A percentile compares a stretch with the other conserved stretches of the same genome.
Evolutionary conservation across 2,113 vertebrate species (phyloP).

Genomic region (Mesoclemmys tuberculata): DNA sequence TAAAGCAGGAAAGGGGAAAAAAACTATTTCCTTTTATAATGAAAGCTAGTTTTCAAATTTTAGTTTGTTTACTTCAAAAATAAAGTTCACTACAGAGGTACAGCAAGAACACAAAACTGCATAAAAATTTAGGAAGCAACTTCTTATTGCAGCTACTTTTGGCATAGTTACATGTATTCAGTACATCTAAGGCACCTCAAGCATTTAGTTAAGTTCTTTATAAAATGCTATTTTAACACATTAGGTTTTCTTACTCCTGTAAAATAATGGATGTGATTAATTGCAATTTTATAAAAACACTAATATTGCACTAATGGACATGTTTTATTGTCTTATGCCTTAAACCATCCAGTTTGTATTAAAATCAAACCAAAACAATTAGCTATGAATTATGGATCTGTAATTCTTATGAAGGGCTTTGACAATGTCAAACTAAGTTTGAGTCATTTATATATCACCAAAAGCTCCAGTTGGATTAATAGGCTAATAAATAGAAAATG

Average conservation of each 20-base stretch:
- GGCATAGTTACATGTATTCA: neutral
- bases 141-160: slow-evolving; percentile 29
- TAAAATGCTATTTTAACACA: slow-evolving; percentile 16
- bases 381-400: neutral
- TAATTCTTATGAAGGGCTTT: neutral
- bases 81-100: slow-evolving; percentile 57
- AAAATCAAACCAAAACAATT: neutral
- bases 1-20: slow-evolving; percentile 71
- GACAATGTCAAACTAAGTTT: neutral
- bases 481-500: neutral
- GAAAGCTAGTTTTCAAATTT: slow-evolving; percentile 55
- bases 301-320: neutral
- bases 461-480: neutral
- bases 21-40: slow-evolving; percentile 66
- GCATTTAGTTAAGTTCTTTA: slow-evolving; percentile 12
- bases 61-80: slow-evolving; percentile 45
- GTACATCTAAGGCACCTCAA: neutral
- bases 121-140: slow-evolving; percentile 31
- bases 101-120: slow-evolving; percentile 17
- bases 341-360: neutral
- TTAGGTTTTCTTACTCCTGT: neutral
- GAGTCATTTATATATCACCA: neutral
- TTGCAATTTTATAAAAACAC: neutral
- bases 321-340: neutral
- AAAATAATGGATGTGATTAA: neutral